A percentile compares a stretch with the other conserved stretches of the same genome.
Conservation (phyloP, 2,888 invertebrate genomes). For the Mythimna impura region DNA sequence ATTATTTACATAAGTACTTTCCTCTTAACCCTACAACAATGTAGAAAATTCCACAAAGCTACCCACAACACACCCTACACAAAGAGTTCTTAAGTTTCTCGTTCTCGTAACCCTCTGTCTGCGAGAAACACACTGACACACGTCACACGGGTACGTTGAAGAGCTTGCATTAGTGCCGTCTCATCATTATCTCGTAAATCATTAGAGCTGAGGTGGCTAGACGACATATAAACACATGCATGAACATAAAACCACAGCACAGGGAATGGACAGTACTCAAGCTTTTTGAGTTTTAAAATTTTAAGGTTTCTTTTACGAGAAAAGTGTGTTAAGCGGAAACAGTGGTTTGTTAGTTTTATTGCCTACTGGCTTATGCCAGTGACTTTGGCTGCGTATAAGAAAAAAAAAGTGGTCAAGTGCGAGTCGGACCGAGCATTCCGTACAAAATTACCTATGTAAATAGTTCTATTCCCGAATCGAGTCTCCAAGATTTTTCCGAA, state of each 20-base stretch:
- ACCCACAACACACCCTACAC: background rate
- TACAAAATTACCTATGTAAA: too few species aligned
- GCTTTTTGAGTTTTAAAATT: conserved; percentile 13
- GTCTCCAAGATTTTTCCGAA: too few species aligned
- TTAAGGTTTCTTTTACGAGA: conserved; percentile 19
- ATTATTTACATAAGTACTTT: too few species aligned
- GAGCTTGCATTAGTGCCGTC: conserved; percentile 37
- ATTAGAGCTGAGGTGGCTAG: conserved; percentile 45
- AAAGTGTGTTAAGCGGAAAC: background rate
- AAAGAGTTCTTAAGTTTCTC: conserved; percentile 9
- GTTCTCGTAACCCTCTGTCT: background rate
- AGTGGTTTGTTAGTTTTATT: background rate
- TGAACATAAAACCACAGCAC: conserved; percentile 34
- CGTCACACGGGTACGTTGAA: conserved; percentile 3
- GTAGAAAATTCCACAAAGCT: background rate
- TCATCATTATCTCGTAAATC: conserved; percentile 51
- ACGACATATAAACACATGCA: conserved; percentile 11
- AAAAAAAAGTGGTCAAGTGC: too few species aligned
- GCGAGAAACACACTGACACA: background rate
- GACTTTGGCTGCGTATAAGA: too few species aligned
- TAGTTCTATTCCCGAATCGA: too few species aligned
- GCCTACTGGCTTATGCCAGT: too few species aligned
- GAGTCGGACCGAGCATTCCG: too few species aligned
- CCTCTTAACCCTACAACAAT: background rate
- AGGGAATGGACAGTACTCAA: conserved; percentile 3